Evolutionary conservation across 2,797 vertebrate genomes (phyloP), one percentile per base, ranked within the genome.

Genomic region (Ctenopoma multispine): DNA sequence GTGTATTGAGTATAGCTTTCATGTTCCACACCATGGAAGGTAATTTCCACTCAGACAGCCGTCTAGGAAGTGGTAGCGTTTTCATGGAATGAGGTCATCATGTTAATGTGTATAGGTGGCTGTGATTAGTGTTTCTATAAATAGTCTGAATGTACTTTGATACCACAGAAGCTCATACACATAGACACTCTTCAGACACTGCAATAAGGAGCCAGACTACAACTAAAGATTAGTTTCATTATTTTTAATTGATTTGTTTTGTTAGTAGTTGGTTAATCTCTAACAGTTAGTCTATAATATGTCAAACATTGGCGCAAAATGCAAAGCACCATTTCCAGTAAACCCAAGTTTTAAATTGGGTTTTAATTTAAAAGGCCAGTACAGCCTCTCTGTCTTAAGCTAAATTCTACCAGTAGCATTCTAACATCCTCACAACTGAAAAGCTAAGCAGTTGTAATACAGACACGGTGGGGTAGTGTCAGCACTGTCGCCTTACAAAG

Each of bases 31-130:
- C 47, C 55, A 55, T 3, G 3, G 59, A 67, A 68, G 21, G 64
- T 38, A 54, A 50, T 62, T 18, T 10, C 50, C 14, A 20, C 17
- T 36, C 65, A 64, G 48, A 72, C 77, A 68, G 66, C 69, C 76
- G 74, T 61, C 72, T 75, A 80, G 86, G 64, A 81, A 87, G 77
- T 49, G 72, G 64, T 78, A 63, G 63, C 68, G 44, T 86, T 87
- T 77, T 63, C 57, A 68, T 64, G 71, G 69, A 91, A 89, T 89
- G 84, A 91, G 87, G 87, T 90, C 90, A 92, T 78, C 54, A 51
- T 82, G 81, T 83, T 89, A 86, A 90, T 90, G 72, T 86, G 77
- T 83, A 89, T 79, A 89, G 78, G 88, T 89, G 87, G 69, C 55
- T 72, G 66, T 85, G 86, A 90, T 91, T 86, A 83, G 75, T 58